Base-by-base conservation (phyloP, 2,113 vertebrate genomes). In the Periophthalmodon schlosseri region DNA sequence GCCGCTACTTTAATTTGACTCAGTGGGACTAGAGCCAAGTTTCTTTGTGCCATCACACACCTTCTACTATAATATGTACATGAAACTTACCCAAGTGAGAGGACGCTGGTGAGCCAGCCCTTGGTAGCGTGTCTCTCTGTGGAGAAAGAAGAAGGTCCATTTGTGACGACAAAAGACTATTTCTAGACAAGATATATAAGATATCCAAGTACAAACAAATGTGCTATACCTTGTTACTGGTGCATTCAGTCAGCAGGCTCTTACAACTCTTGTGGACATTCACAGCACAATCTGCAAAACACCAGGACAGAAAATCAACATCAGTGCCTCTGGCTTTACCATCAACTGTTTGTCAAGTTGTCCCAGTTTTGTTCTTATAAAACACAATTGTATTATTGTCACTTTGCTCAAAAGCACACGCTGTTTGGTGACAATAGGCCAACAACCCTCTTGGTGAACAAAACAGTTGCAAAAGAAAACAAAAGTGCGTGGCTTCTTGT, bases 231-330 rank as follows among this genome's bases (percentile, higher is more conserved):
- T 88, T 96, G 88, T 52, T 82, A 91, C 90, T 95, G 89, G 92
- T 94, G 88, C 96, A 97, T 91, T 97, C 95, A 58, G 94, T 88
- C 85, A 96, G 89, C 69, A 97, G 93, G 79, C 78, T 94, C 91
- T 86, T 95, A 90, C 96, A 97, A 94, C 89, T 96, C 92, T 95
- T 97, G 88, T 97, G 96, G 88, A 97, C 95, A 63, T 96, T 96
- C 83, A 96, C 95, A 21, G 93, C 94, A 81, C 96, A 97, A 80
- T 97, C 96, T 97, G 94, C 68, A 89, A 88, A 75, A 82, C 63
- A 87, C 61, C 74, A 80, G 76, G 46, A 83, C 65, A 81, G 70
- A 28, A 84, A 69, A 49, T 69, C 21, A 66, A 54, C 69, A 75
- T 85, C 56, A 72, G 61, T 44, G 69, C 64, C 34, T 20, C 16